These are phyloP conservation scores for Pseudoatta argentina DNA, from an alignment of 1,140 invertebrate genomes.

Conservation along the genomic window DNA sequence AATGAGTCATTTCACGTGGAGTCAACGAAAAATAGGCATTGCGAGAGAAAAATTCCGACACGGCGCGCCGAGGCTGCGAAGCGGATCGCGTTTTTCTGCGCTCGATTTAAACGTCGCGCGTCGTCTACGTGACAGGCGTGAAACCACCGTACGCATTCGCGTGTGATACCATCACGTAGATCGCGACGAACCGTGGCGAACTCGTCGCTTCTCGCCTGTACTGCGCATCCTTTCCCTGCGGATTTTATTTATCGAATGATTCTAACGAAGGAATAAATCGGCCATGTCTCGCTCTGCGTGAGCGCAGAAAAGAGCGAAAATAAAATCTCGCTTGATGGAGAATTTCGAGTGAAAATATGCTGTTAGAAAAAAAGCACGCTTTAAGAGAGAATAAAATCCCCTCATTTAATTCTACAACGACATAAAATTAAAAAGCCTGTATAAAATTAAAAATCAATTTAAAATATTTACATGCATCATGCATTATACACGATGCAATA, in stretches of 20 bases:
- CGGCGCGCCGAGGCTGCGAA: background rate
- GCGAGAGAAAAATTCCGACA: conserved; percentile 55
- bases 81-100: conserved; percentile 62
- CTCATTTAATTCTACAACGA: background rate
- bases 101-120: conserved; percentile 71
- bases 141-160: conserved; percentile 43
- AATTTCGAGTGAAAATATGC: conserved; percentile 44
- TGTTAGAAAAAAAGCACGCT: conserved; percentile 34
- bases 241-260: conserved; percentile 72
- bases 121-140: conserved; percentile 60
- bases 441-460: conserved; percentile 25
- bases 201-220: background rate
- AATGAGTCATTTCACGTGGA: conserved; percentile 56
- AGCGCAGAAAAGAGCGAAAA: conserved; percentile 66
- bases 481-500: background rate
- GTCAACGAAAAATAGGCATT: conserved; percentile 37
- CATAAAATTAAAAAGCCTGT: background rate
- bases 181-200: conserved; percentile 51
- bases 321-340: conserved; percentile 64
- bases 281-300: conserved; percentile 67
- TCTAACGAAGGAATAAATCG: conserved; percentile 78
- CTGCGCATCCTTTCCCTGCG: background rate
- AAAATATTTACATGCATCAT: background rate
- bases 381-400: conserved; percentile 9
- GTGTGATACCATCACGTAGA: conserved; percentile 40